A percentile compares a stretch with the other conserved stretches of the same genome.
These are phyloP conservation scores for Ciona savignyi DNA, from an alignment of 23 tunicate genomes.

Conservation along the genomic window DNA sequence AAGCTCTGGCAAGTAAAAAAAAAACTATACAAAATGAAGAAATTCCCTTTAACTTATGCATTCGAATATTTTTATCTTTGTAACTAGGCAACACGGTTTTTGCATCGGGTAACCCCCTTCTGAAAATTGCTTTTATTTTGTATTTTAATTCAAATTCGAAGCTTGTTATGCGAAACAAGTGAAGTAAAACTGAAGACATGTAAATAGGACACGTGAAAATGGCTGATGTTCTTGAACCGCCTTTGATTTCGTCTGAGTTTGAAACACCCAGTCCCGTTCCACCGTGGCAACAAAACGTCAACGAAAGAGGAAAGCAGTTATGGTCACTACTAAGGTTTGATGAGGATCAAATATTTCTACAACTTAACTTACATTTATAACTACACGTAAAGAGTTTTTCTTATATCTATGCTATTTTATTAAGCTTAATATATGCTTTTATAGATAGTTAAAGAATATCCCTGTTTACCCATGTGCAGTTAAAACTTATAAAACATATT, in stretches of 20 bases:
- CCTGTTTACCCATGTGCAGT: background rate
- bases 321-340: conserved; percentile 46
- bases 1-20: background rate
- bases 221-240: background rate
- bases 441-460: background rate
- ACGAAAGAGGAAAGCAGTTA: conserved; percentile 36
- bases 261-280: conserved; percentile 2
- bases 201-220: background rate
- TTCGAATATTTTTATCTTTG: background rate
- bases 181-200: background rate
- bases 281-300: conserved; percentile 11
- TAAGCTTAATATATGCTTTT: background rate
- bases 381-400: too few relatives aligned
- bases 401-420: too few relatives aligned
- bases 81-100: background rate
- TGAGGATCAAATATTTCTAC: background rate
- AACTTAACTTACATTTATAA: too few relatives aligned
- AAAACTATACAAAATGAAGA: background rate
- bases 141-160: too few relatives aligned
- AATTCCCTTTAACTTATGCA: background rate
- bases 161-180: background rate
- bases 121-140: background rate
- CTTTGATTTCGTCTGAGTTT: background rate
- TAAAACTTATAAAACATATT: background rate
- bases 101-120: background rate